Evolutionary conservation across 2,113 vertebrate genomes (phyloP).

Genomic region (Euleptes europaea): DNA sequence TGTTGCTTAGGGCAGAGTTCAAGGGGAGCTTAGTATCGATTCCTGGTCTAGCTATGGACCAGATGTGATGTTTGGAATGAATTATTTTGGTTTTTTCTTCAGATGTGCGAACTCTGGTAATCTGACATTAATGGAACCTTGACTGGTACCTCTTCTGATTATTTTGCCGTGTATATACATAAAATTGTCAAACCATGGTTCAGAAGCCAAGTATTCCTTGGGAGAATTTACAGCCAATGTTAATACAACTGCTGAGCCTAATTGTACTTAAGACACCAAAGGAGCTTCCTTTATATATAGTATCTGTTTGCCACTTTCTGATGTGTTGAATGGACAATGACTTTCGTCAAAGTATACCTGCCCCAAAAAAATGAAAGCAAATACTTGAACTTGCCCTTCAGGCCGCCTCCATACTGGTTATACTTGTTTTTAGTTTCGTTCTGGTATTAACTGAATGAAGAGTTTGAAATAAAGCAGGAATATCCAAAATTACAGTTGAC

Average conservation of each 20-base stretch:
- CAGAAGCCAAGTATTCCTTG: too few relatives aligned
- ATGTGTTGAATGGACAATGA: neutral
- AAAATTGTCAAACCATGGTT: neutral
- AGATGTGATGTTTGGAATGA: neutral
- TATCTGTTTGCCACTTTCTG: neutral
- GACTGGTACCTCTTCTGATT: neutral
- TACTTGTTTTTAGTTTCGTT: slow-evolving; percentile 26
- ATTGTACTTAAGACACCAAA: neutral
- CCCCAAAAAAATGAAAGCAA: neutral
- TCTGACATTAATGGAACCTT: neutral
- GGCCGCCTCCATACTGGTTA: neutral
- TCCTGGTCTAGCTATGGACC: neutral
- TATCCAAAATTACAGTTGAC: neutral
- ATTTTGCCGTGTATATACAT: neutral
- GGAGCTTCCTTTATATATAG: neutral
- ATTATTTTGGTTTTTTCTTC: neutral
- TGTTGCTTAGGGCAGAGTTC: neutral
- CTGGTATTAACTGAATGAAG: neutral
- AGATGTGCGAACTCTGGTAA: neutral
- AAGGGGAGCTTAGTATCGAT: neutral
- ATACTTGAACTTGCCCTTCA: slow-evolving; percentile 18
- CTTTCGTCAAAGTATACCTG: neutral
- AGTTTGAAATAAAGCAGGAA: neutral
- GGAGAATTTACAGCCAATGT: too few relatives aligned
- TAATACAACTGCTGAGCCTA: neutral